Conservation (phyloP, 1,140 invertebrate species). For the Arion vulgaris region DNA sequence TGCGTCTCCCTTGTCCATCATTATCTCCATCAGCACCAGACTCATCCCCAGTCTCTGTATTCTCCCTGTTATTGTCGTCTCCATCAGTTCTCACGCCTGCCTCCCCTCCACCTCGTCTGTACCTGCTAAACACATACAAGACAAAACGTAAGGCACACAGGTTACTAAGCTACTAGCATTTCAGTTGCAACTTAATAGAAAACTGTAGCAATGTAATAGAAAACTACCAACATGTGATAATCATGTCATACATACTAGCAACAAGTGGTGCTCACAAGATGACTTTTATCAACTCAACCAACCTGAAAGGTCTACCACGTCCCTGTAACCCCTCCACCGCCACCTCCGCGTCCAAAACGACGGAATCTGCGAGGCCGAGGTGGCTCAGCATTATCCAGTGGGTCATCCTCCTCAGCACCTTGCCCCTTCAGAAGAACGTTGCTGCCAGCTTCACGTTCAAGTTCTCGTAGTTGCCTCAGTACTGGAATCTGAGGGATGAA, state of each 20-base stretch:
- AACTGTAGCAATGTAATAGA: too few relatives aligned
- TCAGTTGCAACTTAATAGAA: too few relatives aligned
- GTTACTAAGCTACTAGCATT: too few relatives aligned
- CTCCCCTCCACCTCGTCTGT: slow-evolving; percentile 39
- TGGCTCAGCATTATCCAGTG: slow-evolving; percentile 52
- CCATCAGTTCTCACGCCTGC: slow-evolving; percentile 49
- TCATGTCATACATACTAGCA: too few relatives aligned
- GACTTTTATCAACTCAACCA: too few relatives aligned
- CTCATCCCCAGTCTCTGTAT: slow-evolving; percentile 49
- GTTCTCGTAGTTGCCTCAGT: slow-evolving; percentile 52
- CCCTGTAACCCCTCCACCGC: slow-evolving; percentile 18
- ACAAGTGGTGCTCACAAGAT: too few relatives aligned
- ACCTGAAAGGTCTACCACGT: too few relatives aligned
- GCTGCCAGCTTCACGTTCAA: slow-evolving; percentile 55
- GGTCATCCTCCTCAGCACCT: slow-evolving; percentile 53
- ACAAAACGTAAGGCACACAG: too few relatives aligned
- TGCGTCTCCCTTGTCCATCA: slow-evolving; percentile 40
- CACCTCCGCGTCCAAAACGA: slow-evolving; percentile 35
- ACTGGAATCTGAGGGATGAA: slow-evolving; percentile 50
- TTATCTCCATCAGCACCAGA: slow-evolving; percentile 46
- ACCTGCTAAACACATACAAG: background rate
- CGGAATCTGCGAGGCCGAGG: slow-evolving; percentile 40
- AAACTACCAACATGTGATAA: background rate
- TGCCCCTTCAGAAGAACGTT: slow-evolving; percentile 59
- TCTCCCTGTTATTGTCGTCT: slow-evolving; percentile 52